phyloP scores from a whole-genome alignment of 2,888 invertebrate genomes.

The Orgyia antiqua region DNA sequence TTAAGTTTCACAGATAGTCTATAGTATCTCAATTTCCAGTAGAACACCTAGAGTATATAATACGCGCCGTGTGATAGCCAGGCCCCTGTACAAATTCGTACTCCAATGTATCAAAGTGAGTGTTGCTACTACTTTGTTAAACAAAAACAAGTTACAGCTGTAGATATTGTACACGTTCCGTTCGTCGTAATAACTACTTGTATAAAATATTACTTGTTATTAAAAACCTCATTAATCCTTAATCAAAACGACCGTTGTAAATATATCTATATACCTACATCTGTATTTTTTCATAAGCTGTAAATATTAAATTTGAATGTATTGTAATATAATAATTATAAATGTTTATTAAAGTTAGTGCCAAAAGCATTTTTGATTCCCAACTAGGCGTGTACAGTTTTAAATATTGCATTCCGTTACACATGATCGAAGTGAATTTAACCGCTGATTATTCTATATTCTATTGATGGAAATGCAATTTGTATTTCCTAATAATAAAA shows the following conservation, averaged over 20 bases:
- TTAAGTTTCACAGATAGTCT: too few relatives aligned
- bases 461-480: too few relatives aligned
- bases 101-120: constrained; percentile 29
- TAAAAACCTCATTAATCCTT: constrained; percentile 37
- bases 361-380: constrained; percentile 68
- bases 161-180: constrained; percentile 62
- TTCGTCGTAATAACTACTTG: constrained; percentile 21
- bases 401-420: too few relatives aligned
- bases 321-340: constrained; percentile 57
- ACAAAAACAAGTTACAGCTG: constrained; percentile 26
- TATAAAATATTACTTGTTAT: constrained; percentile 47
- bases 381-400: constrained; percentile 48
- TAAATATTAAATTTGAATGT: constrained; percentile 64
- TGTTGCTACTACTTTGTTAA: constrained; percentile 46
- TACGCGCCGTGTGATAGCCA: constrained; percentile 17
- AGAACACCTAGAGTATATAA: too few relatives aligned
- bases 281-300: constrained; percentile 50
- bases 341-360: constrained; percentile 72
- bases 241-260: constrained; percentile 50
- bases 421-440: too few relatives aligned
- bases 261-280: constrained; percentile 39
- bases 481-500: too few relatives aligned
- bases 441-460: too few relatives aligned
- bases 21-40: too few relatives aligned
- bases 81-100: constrained; percentile 19